Conservation (phyloP, 2,113 vertebrate species). For the Brachirus orientalis region DNA sequence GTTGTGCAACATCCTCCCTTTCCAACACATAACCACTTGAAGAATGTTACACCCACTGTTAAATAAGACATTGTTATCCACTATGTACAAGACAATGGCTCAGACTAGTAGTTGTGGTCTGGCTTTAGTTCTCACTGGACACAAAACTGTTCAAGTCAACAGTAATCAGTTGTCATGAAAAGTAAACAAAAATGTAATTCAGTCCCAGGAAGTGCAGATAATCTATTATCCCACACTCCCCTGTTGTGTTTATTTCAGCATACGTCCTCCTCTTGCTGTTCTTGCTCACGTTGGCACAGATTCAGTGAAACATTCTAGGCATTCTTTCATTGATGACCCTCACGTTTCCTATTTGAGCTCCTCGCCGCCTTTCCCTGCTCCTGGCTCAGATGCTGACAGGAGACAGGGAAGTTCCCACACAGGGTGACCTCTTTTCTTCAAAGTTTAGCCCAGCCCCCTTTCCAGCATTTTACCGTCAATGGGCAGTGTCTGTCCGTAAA, state of each 20-base stretch:
- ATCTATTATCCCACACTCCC: background rate
- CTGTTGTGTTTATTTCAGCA: slow-evolving; percentile 1
- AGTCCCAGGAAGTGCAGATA: background rate
- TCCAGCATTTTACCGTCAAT: slow-evolving; percentile 80
- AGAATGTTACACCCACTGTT: slow-evolving; percentile 70
- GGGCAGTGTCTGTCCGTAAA: slow-evolving; percentile 80
- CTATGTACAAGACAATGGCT: slow-evolving; percentile 48
- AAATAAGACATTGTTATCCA: slow-evolving; percentile 62
- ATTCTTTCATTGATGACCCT: slow-evolving; percentile 67
- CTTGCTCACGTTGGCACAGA: slow-evolving; percentile 32
- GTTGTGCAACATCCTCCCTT: slow-evolving; percentile 83
- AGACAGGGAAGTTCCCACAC: slow-evolving; percentile 80
- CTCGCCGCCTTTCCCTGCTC: slow-evolving; percentile 34
- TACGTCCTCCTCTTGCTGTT: background rate
- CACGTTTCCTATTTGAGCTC: slow-evolving; percentile 31
- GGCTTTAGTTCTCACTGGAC: background rate
- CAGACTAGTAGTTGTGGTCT: slow-evolving; percentile 19
- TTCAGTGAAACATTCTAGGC: slow-evolving; percentile 54
- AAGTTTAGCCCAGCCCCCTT: slow-evolving; percentile 70
- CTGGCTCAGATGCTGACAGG: slow-evolving; percentile 52
- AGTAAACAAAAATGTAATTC: background rate
- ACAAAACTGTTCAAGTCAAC: too few species aligned
- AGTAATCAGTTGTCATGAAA: too few species aligned
- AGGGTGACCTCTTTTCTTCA: slow-evolving; percentile 72
- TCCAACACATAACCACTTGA: slow-evolving; percentile 65